A percentile compares a stretch with the other conserved stretches of the same genome.
These are phyloP conservation scores for Papilio protenor DNA, from an alignment of 2,888 invertebrate genomes.

Conservation along the genomic window DNA sequence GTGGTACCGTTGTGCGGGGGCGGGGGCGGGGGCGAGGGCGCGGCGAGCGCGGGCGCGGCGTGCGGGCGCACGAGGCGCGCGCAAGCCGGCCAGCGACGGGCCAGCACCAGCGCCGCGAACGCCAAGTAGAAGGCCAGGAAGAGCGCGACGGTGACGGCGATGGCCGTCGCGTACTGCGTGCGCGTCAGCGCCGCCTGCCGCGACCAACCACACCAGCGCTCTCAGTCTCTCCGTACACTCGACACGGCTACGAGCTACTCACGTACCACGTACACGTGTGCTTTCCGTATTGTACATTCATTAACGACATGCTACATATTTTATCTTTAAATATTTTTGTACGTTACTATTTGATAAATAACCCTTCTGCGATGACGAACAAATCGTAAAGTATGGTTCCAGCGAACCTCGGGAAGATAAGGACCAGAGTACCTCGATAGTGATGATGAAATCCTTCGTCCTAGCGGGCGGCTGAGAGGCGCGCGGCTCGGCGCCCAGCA, in stretches of 20 bases:
- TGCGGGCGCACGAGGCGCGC: constrained; percentile 59
- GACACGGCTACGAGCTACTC: background rate
- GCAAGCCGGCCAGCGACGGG: constrained; percentile 69
- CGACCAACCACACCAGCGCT: background rate
- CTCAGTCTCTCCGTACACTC: background rate
- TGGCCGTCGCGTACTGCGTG: constrained; percentile 65
- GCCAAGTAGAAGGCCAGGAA: constrained; percentile 68
- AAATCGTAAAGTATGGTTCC: background rate
- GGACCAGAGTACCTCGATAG: constrained; percentile 53
- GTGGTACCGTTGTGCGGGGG: background rate
- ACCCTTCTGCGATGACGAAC: constrained; percentile 57
- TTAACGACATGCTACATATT: too few species aligned
- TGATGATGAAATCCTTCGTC: constrained; percentile 58
- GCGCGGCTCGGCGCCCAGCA: constrained; percentile 46
- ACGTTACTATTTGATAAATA: too few species aligned
- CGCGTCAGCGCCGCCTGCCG: constrained; percentile 66
- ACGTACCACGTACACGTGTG: background rate
- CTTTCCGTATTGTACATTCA: too few species aligned
- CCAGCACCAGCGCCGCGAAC: constrained; percentile 67
- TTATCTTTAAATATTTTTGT: too few species aligned
- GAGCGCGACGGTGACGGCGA: constrained; percentile 58
- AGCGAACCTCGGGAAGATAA: background rate
- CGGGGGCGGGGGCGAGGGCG: background rate
- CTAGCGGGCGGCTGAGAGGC: constrained; percentile 35
- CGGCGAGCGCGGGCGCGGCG: constrained; percentile 60